phyloP scores from a whole-genome alignment of 1,140 invertebrate genomes.

The Cyclargus thomasi region DNA sequence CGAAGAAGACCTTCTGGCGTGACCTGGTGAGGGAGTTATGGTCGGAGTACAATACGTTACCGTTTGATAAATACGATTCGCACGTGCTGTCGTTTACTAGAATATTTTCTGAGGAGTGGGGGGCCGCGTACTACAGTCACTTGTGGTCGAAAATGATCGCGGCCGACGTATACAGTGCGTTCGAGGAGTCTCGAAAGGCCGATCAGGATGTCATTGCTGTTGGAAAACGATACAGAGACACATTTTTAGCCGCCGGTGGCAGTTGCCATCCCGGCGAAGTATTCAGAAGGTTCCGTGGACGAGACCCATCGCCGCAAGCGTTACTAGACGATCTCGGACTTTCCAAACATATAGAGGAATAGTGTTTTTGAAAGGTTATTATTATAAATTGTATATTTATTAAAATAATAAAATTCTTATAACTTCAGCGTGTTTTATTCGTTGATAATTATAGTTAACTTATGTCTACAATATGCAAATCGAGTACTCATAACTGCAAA shows the following conservation, averaged over 20 bases:
- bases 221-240: constrained; percentile 86
- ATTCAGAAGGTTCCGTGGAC: constrained; percentile 91
- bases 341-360: constrained; percentile 51
- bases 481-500: too few relatives aligned
- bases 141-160: constrained; percentile 92
- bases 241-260: constrained; percentile 90
- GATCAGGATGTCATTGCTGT: constrained; percentile 74
- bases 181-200: constrained; percentile 80
- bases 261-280: constrained; percentile 86
- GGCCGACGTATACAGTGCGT: constrained; percentile 91
- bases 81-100: constrained; percentile 87
- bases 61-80: constrained; percentile 84
- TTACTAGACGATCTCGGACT: constrained; percentile 82
- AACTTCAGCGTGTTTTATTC: not conserved
- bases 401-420: not conserved
- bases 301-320: constrained; percentile 91
- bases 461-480: too few relatives aligned
- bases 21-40: constrained; percentile 85
- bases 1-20: constrained; percentile 86
- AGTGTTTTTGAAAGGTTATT: constrained; percentile 20
- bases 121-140: constrained; percentile 84
- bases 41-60: constrained; percentile 84
- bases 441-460: too few relatives aligned
- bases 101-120: constrained; percentile 83
- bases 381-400: constrained; percentile 10